Evolutionary conservation across 2,113 vertebrate genomes (phyloP), one percentile per base, ranked within the genome.

Genomic region (Synodontis membranacea): DNA sequence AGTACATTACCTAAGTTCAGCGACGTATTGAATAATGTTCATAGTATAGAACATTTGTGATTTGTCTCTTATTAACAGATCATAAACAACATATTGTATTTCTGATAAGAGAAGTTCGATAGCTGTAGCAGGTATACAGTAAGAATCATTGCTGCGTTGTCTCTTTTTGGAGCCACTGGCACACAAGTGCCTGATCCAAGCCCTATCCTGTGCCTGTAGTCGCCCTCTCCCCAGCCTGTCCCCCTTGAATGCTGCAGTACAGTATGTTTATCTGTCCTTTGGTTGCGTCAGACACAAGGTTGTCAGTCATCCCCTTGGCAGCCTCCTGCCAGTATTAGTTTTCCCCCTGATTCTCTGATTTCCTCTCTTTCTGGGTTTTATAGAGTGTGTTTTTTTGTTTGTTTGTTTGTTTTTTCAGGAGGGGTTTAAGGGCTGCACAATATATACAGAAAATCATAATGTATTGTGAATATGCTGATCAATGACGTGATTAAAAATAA

Each of bases 101-200:
- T 37, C 31, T 37, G 66, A 39, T 44, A 44, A 39, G 9, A 12
- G n/a, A n/a, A n/a, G 12, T 23, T 25, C 23, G 68, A 42, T 72
- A 37, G 34, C 6, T 62, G 44, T n/a, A 42, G 15, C 4, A n/a
- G 48, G 48, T 76, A 76, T 31, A 34, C 21, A 25, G 11, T 72
- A 25, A 31, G 21, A 48, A 28, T 34, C 25, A 34, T 14, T 44
- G 34, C 28, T 60, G 15, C 2, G 37, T 56, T 42, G 21, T 64
- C 42, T 70, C 15, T 56, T 46, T 54, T 68, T 31, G 68, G 52
- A 85, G 64, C 37, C 75, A 64, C 39, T 70, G 87, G 87, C 87
- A 62, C 81, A 84, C 25, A 39, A 66, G 75, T 86, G 76, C 64
- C 86, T 85, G 85, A 89, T 86, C 90, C 87, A 87, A 91, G 88